phyloP scores from a whole-genome alignment of 1,140 invertebrate species.

The Yoshiicerus persimilis region DNA sequence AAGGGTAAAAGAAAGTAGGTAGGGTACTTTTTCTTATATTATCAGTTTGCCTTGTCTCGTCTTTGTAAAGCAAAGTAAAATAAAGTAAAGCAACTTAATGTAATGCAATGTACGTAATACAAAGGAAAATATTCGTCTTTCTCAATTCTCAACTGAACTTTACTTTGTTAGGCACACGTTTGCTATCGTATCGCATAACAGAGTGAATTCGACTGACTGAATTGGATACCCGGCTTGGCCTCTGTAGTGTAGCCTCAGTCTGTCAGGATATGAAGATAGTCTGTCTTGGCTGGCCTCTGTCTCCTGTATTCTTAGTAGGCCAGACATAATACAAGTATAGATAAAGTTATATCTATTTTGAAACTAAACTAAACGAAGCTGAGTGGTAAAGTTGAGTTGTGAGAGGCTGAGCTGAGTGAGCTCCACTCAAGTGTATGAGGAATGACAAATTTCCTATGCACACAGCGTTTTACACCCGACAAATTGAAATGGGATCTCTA shows the following conservation, averaged over 20 bases:
- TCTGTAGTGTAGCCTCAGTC: not conserved
- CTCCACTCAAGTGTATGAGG: conserved; percentile 2
- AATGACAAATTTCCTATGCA: conserved; percentile 11
- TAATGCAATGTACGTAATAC: not conserved
- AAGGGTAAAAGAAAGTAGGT: not conserved
- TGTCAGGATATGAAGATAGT: too few relatives aligned
- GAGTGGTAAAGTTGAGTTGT: conserved; percentile 6
- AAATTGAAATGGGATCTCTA: conserved; percentile 11
- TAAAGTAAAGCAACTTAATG: not conserved
- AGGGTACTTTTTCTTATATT: not conserved
- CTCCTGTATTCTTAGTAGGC: too few relatives aligned
- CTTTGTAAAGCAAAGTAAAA: not conserved
- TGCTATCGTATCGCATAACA: not conserved
- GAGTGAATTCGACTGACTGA: not conserved
- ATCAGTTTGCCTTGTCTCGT: not conserved
- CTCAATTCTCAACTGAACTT: not conserved
- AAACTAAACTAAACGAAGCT: not conserved
- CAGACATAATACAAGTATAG: too few relatives aligned
- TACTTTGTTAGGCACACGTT: not conserved
- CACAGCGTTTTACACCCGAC: conserved; percentile 10
- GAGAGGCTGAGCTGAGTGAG: not conserved
- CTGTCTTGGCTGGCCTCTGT: too few relatives aligned
- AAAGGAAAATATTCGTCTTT: not conserved
- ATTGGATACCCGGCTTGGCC: not conserved
- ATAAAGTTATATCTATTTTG: not conserved